Conservation (phyloP, 2,888 invertebrate genomes). For the Watsonalla binaria region DNA sequence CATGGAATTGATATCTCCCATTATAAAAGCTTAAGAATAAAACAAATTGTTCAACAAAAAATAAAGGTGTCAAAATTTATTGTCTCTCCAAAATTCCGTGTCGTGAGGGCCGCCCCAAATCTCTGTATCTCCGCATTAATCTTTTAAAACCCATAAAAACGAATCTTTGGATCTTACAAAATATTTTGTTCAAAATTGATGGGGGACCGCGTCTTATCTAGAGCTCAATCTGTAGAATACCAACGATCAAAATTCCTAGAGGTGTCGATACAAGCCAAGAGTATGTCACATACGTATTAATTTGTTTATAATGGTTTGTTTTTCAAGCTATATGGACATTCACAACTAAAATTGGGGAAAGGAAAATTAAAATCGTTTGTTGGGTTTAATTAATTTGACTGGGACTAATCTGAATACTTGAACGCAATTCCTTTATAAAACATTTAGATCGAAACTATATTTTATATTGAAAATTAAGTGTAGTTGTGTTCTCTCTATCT, state of each 20-base stretch:
- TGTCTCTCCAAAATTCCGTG: constrained; percentile 52
- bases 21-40: constrained; percentile 21
- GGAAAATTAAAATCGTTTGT: constrained; percentile 3
- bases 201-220: constrained; percentile 65
- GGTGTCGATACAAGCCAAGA: constrained; percentile 71
- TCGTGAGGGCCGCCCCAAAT: constrained; percentile 59
- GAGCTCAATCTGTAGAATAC: constrained; percentile 54
- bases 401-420: not conserved
- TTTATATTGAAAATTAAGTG: not conserved
- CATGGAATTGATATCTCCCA: not conserved
- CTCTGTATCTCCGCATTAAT: constrained; percentile 71
- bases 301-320: constrained; percentile 39
- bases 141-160: constrained; percentile 70
- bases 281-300: constrained; percentile 49
- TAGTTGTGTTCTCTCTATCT: not conserved
- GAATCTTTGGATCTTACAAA: constrained; percentile 70
- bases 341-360: constrained; percentile 6
- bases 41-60: not conserved
- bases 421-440: not conserved
- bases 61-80: constrained; percentile 64
- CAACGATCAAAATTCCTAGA: constrained; percentile 73
- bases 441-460: not conserved
- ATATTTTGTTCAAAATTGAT: constrained; percentile 76
- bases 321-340: constrained; percentile 12
- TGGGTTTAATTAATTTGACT: not conserved